Percentiles rank a stretch among this genome's conserved stretches.
phyloP scores from a whole-genome alignment of 2,113 vertebrate genomes.

The Tetraodon nigroviridis region DNA sequence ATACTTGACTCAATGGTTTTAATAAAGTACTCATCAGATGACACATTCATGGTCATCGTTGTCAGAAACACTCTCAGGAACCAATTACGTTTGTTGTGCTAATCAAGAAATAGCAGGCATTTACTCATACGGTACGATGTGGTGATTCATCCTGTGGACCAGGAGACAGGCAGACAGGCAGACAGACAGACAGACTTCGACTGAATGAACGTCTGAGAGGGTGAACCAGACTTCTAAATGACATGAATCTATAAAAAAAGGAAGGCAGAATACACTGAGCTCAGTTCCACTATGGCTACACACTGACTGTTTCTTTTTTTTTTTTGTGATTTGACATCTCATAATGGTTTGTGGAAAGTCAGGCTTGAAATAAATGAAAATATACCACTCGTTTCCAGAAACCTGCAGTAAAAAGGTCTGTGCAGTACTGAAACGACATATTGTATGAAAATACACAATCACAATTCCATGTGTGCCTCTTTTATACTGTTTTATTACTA shows the following conservation, averaged over 20 bases:
- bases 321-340: constrained; percentile 56
- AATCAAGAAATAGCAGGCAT: constrained; percentile 18
- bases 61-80: constrained; percentile 7
- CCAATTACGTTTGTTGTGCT: constrained; percentile 15
- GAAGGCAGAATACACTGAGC: constrained; percentile 6
- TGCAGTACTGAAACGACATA: constrained; percentile 5
- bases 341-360: constrained; percentile 29
- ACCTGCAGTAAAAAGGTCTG: constrained; percentile 9
- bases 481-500: constrained; percentile 49
- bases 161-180: constrained; percentile 1
- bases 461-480: constrained; percentile 50
- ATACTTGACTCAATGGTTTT: not conserved
- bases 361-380: constrained; percentile 41
- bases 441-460: constrained; percentile 39
- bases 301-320: constrained; percentile 52
- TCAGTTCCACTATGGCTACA: constrained; percentile 19
- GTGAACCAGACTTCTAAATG: not conserved
- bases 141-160: constrained; percentile 44
- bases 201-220: not conserved
- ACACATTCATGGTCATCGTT: not conserved
- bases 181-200: constrained; percentile 1
- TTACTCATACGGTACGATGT: constrained; percentile 23
- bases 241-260: constrained; percentile 5
- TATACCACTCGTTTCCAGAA: constrained; percentile 22
- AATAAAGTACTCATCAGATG: constrained; percentile 1